Conservation (phyloP, 2,888 invertebrate genomes). For the Isoperla grammatica region DNA sequence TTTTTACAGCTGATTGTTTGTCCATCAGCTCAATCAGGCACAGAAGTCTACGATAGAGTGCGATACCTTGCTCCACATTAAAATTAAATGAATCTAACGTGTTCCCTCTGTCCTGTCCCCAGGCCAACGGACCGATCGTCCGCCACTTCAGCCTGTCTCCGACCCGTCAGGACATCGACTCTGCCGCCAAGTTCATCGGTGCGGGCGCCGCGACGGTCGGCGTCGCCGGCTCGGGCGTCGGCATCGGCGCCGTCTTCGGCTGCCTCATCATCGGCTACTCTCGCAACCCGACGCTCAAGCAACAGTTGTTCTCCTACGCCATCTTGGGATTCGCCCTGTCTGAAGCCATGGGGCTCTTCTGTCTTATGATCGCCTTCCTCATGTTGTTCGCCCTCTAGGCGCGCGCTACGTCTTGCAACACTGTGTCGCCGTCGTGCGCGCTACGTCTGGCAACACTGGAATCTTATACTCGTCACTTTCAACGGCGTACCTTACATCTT, state of each 20-base stretch:
- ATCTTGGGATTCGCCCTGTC: conserved; percentile 96
- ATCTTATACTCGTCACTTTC: too few relatives aligned
- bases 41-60: too few relatives aligned
- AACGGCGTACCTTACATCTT: too few relatives aligned
- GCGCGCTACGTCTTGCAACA: too few relatives aligned
- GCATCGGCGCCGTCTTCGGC: conserved; percentile 96
- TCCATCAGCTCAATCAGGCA: too few relatives aligned
- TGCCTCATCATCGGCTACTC: conserved; percentile 94
- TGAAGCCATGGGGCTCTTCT: conserved; percentile 99
- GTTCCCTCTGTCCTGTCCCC: too few relatives aligned
- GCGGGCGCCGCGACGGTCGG: conserved; percentile 99
- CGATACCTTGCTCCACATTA: too few relatives aligned
- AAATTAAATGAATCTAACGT: too few relatives aligned
- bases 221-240: conserved; percentile 98
- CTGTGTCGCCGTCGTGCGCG: too few relatives aligned
- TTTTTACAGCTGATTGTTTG: too few relatives aligned
- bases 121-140: too few relatives aligned
- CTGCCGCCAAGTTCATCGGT: conserved; percentile 99
- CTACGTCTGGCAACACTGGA: too few relatives aligned
- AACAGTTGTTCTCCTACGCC: conserved; percentile 96
- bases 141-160: conserved; percentile 85
- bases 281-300: conserved; percentile 94
- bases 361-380: conserved; percentile 97
- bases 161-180: conserved; percentile 94
- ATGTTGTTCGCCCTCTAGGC: conserved; percentile 88